phyloP scores from a whole-genome alignment of 2,113 vertebrate species.

The Phodopus roborovskii region DNA sequence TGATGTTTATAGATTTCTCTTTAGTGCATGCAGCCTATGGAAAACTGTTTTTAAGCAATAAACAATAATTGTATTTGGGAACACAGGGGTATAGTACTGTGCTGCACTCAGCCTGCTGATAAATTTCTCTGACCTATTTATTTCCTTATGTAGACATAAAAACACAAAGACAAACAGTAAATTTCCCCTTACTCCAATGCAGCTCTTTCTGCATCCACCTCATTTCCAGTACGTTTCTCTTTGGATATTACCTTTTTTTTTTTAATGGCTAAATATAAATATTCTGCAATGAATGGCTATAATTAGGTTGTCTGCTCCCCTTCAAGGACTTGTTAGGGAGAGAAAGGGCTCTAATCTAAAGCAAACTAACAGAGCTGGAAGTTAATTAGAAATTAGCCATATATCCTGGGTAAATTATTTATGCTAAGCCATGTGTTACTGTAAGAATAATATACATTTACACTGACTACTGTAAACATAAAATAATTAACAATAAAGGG shows the following conservation, averaged over 20 bases:
- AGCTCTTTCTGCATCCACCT: conserved; percentile 63
- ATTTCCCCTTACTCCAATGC: conserved; percentile 32
- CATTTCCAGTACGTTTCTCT: conserved; percentile 51
- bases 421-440: conserved; percentile 79
- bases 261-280: conserved; percentile 76
- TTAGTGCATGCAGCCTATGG: conserved; percentile 69
- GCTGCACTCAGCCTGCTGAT: conserved; percentile 28
- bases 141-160: conserved; percentile 72
- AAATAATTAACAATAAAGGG: conserved; percentile 82
- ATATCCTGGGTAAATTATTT: conserved; percentile 79
- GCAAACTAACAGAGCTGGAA: conserved; percentile 76
- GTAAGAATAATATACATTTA: conserved; percentile 82
- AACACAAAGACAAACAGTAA: conserved; percentile 68
- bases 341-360: conserved; percentile 79
- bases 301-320: conserved; percentile 72
- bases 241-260: conserved; percentile 56
- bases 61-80: conserved; percentile 80
- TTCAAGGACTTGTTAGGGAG: conserved; percentile 74
- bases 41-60: conserved; percentile 81
- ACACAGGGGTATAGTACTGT: background rate
- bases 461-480: conserved; percentile 76
- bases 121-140: conserved; percentile 68
- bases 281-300: conserved; percentile 67
- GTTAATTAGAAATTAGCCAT: conserved; percentile 85
- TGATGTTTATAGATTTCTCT: conserved; percentile 82